These are phyloP conservation scores for Zaprionus taronus DNA, from an alignment of 1,140 invertebrate genomes.

Conservation along the genomic window DNA sequence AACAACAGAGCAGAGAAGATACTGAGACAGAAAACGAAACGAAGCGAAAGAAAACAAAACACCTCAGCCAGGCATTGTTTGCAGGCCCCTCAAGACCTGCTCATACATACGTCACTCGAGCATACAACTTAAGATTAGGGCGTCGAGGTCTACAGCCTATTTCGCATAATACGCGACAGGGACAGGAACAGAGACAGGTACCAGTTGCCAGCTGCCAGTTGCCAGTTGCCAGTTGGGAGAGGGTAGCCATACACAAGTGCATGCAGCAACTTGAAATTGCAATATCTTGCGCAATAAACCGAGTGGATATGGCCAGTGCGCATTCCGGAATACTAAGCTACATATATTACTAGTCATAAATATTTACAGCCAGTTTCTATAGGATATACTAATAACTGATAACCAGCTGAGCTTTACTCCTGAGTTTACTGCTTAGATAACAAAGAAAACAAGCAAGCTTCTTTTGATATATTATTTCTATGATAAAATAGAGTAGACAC, in stretches of 20 bases:
- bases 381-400: background rate
- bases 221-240: background rate
- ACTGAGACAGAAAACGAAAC: background rate
- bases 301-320: conserved; percentile 1
- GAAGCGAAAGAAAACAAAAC: conserved; percentile 7
- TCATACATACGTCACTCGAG: conserved; percentile 7
- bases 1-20: too few species aligned
- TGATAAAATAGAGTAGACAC: too few species aligned
- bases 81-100: conserved; percentile 11
- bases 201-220: too few species aligned
- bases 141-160: conserved; percentile 23
- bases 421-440: background rate
- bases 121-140: conserved; percentile 18
- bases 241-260: background rate
- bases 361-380: background rate
- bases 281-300: background rate
- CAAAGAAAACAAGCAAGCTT: too few species aligned
- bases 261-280: background rate
- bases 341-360: background rate
- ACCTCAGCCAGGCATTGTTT: conserved; percentile 32
- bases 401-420: background rate
- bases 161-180: conserved; percentile 10
- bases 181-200: background rate
- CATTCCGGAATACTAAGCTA: background rate
- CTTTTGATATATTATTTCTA: too few species aligned